phyloP scores from a whole-genome alignment of 2,113 vertebrate species.

The Zosterops lateralis region DNA sequence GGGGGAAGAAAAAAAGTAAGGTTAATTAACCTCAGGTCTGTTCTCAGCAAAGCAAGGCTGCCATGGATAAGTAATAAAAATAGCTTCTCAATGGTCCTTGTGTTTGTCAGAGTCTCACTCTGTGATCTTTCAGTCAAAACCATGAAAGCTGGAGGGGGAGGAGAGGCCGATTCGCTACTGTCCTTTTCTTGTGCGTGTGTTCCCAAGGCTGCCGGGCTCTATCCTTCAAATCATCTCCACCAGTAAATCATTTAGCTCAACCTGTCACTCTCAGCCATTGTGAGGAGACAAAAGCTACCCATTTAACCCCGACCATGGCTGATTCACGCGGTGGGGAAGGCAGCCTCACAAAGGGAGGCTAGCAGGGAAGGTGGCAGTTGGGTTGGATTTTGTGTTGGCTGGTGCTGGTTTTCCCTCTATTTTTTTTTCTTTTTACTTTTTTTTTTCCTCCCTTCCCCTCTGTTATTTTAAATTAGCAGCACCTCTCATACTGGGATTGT shows the following conservation, averaged over 20 bases:
- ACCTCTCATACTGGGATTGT: constrained; percentile 18
- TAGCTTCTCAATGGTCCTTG: constrained; percentile 57
- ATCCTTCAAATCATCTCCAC: constrained; percentile 67
- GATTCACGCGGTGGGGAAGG: constrained; percentile 63
- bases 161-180: constrained; percentile 46
- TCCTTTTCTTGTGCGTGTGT: constrained; percentile 49
- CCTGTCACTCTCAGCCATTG: constrained; percentile 66
- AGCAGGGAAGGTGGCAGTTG: constrained; percentile 53
- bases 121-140: constrained; percentile 67
- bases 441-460: not conserved
- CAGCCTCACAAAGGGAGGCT: constrained; percentile 46
- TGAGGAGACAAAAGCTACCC: constrained; percentile 68
- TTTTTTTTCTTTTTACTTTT: not conserved
- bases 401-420: constrained; percentile 24
- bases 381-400: constrained; percentile 46
- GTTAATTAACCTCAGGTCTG: constrained; percentile 59
- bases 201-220: constrained; percentile 62
- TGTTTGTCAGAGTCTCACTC: constrained; percentile 36
- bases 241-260: constrained; percentile 71
- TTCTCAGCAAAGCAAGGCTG: constrained; percentile 50
- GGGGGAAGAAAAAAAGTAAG: not conserved
- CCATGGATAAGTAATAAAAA: constrained; percentile 59
- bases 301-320: constrained; percentile 73
- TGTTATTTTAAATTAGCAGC: constrained; percentile 55
- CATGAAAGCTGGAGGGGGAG: not conserved